Evolutionary conservation across 1,140 invertebrate genomes (phyloP).

Genomic region (Euwallacea similis): DNA sequence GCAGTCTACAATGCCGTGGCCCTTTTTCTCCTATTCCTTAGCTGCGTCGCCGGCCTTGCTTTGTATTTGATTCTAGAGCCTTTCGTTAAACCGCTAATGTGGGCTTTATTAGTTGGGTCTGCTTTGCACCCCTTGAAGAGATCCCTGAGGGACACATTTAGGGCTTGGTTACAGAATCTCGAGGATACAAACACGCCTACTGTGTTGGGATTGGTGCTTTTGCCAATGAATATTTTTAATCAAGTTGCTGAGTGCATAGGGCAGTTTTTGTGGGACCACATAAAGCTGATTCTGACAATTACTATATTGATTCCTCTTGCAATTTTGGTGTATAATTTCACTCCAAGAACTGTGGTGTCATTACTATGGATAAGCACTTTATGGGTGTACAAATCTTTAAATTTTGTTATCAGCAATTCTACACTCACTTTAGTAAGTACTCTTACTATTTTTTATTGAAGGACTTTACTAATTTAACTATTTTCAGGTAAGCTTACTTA

Average conservation of each 20-base stretch:
- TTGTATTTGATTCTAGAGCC: conserved; percentile 85
- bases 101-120: conserved; percentile 90
- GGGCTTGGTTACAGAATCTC: conserved; percentile 70
- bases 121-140: conserved; percentile 88
- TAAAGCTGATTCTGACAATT: conserved; percentile 60
- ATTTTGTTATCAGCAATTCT: conserved; percentile 47
- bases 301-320: conserved; percentile 54
- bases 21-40: conserved; percentile 66
- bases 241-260: conserved; percentile 72
- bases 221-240: conserved; percentile 75
- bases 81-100: conserved; percentile 89
- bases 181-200: conserved; percentile 64
- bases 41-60: conserved; percentile 71
- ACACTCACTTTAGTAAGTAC: conserved; percentile 44
- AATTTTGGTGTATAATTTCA: conserved; percentile 53
- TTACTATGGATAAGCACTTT: conserved; percentile 54
- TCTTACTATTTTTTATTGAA: background rate
- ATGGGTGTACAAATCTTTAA: conserved; percentile 38
- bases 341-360: conserved; percentile 59
- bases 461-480: background rate
- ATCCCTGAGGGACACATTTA: conserved; percentile 67
- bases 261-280: conserved; percentile 60
- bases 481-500: conserved; percentile 56
- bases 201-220: conserved; percentile 68
- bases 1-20: conserved; percentile 85